Conservation (phyloP, 2,113 vertebrate species). For the Sander lucioperca region DNA sequence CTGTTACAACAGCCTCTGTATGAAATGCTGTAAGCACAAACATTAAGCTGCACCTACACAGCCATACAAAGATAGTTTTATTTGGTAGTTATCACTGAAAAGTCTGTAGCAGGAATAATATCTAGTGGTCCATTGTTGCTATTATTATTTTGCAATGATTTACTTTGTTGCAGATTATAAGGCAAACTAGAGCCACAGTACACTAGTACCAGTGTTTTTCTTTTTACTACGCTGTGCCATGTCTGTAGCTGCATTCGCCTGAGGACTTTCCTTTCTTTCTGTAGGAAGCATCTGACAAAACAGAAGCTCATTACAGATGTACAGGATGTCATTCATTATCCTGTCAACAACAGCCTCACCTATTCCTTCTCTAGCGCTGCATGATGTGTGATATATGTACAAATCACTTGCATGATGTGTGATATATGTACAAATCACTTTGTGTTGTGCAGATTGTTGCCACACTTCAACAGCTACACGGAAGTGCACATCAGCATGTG, state of each 20-base stretch:
- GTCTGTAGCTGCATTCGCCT: constrained; percentile 10
- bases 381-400: constrained; percentile 1
- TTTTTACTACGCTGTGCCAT: neutral
- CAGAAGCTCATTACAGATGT: constrained; percentile 33
- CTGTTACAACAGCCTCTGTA: constrained; percentile 30
- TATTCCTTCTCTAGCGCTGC: neutral
- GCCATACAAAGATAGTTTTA: neutral
- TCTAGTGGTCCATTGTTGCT: neutral
- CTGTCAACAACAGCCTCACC: constrained; percentile 19
- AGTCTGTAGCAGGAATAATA: neutral
- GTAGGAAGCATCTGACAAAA: constrained; percentile 23
- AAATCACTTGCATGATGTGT: neutral
- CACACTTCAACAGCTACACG: neutral
- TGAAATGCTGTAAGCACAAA: constrained; percentile 27
- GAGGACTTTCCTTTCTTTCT: constrained; percentile 14
- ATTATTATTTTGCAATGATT: constrained; percentile 20
- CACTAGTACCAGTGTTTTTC: constrained; percentile 11
- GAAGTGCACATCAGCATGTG: neutral
- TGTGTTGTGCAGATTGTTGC: constrained; percentile 9
- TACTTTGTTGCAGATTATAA: constrained; percentile 22
- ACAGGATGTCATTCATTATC: constrained; percentile 33
- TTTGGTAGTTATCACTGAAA: neutral
- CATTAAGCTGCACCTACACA: constrained; percentile 40
- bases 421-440: constrained; percentile 6
- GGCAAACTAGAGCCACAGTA: constrained; percentile 20